Conservation (phyloP, 2,888 invertebrate species). For the Coronaproctus castanopsis region DNA sequence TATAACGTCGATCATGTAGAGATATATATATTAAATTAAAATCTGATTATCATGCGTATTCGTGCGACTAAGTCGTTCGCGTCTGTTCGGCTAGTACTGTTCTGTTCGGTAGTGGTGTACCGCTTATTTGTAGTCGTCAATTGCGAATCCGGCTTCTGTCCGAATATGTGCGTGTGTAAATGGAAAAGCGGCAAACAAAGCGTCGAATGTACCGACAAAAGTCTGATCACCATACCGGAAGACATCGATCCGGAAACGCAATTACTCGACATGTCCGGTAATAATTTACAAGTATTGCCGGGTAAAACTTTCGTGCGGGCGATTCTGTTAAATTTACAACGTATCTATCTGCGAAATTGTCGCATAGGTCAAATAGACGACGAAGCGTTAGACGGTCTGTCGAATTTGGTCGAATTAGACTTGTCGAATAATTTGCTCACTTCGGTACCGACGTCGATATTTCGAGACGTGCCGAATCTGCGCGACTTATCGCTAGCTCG, state of each 20-base stretch:
- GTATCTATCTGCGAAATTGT: conserved; percentile 63
- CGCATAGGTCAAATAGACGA: conserved; percentile 68
- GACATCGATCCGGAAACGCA: conserved; percentile 73
- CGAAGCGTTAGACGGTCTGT: conserved; percentile 63
- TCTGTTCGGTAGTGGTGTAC: not conserved
- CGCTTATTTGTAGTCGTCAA: conserved; percentile 8
- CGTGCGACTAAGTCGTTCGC: no score
- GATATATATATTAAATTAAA: no score
- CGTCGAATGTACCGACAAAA: conserved; percentile 69
- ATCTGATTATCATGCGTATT: no score
- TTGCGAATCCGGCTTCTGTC: conserved; percentile 30
- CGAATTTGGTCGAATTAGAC: conserved; percentile 76
- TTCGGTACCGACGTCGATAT: conserved; percentile 56
- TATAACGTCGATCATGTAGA: no score
- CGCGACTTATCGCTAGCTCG: conserved; percentile 58
- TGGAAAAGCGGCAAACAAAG: conserved; percentile 89
- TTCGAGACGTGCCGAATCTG: conserved; percentile 57
- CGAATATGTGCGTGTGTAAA: conserved; percentile 65
- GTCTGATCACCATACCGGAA: conserved; percentile 63
- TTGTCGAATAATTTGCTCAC: conserved; percentile 64
- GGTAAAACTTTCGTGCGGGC: conserved; percentile 61
- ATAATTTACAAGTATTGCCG: conserved; percentile 63
- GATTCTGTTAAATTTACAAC: conserved; percentile 65
- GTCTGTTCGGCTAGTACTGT: not conserved
- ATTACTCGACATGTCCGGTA: conserved; percentile 72